These are phyloP conservation scores for Gymnorhina tibicen DNA, from an alignment of 2,113 vertebrate species.

Conservation along the genomic window DNA sequence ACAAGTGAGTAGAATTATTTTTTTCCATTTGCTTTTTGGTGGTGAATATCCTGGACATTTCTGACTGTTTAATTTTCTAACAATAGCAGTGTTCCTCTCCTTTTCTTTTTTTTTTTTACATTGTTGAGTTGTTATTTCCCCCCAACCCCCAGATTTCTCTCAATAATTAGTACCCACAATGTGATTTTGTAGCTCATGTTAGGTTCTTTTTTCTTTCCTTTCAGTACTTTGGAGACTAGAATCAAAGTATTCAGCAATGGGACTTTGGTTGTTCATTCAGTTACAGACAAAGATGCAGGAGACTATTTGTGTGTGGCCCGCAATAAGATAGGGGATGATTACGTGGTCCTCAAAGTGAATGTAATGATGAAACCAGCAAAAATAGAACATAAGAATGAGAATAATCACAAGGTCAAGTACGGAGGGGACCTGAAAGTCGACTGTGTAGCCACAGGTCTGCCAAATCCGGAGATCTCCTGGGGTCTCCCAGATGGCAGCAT, in stretches of 20 bases:
- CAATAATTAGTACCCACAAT: background rate
- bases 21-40: background rate
- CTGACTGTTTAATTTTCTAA: background rate
- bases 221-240: constrained; percentile 78
- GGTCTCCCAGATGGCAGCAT: constrained; percentile 88
- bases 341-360: constrained; percentile 74
- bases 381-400: constrained; percentile 80
- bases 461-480: constrained; percentile 89
- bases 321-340: constrained; percentile 88
- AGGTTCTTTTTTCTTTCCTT: background rate
- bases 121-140: background rate
- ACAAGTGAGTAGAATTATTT: background rate
- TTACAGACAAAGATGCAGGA: constrained; percentile 85
- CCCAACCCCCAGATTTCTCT: background rate
- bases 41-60: background rate
- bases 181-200: background rate
- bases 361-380: constrained; percentile 86
- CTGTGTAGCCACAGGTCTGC: constrained; percentile 89
- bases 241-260: constrained; percentile 85
- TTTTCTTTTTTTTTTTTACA: background rate
- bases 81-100: accelerated
- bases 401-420: constrained; percentile 77
- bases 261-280: constrained; percentile 76
- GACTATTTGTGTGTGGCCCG: constrained; percentile 90
- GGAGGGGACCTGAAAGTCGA: constrained; percentile 86